phyloP scores from a whole-genome alignment of 2,888 invertebrate genomes.

The Artemia sp. region DNA sequence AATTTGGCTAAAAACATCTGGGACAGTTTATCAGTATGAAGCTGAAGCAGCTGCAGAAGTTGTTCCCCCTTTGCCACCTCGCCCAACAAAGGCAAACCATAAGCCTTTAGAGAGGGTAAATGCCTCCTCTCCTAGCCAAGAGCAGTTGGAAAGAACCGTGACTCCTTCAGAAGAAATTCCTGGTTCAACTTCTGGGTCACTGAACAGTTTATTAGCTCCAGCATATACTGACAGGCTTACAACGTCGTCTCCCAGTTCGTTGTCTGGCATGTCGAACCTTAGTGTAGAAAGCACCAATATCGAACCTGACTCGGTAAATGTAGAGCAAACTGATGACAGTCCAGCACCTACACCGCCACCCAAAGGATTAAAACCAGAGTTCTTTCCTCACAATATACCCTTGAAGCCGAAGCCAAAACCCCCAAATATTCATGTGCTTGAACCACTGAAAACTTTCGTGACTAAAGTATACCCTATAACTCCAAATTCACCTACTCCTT shows the following conservation, averaged over 20 bases:
- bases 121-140: conserved; percentile 4
- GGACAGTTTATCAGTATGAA: conserved; percentile 22
- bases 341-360: background rate
- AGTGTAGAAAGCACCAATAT: background rate
- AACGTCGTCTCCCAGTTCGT: conserved; percentile 4
- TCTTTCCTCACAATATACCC: background rate
- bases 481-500: conserved; percentile 12
- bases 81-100: background rate
- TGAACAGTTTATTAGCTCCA: conserved; percentile 3
- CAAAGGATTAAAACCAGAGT: background rate
- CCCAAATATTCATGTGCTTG: conserved; percentile 7
- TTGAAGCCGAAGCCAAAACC: conserved; percentile 4
- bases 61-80: conserved; percentile 2
- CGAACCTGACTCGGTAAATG: background rate
- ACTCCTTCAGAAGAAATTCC: background rate
- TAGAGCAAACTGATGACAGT: background rate
- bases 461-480: background rate
- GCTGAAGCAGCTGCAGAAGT: conserved; percentile 10
- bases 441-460: background rate
- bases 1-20: conserved; percentile 22
- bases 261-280: background rate
- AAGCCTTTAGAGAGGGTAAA: conserved; percentile 4
- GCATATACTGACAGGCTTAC: background rate
- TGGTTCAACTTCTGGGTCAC: background rate
- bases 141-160: background rate